Evolutionary conservation across 2,888 invertebrate species (phyloP), one percentile per base, ranked within the genome.

Genomic region (Dryocosmus kuriphilus): DNA sequence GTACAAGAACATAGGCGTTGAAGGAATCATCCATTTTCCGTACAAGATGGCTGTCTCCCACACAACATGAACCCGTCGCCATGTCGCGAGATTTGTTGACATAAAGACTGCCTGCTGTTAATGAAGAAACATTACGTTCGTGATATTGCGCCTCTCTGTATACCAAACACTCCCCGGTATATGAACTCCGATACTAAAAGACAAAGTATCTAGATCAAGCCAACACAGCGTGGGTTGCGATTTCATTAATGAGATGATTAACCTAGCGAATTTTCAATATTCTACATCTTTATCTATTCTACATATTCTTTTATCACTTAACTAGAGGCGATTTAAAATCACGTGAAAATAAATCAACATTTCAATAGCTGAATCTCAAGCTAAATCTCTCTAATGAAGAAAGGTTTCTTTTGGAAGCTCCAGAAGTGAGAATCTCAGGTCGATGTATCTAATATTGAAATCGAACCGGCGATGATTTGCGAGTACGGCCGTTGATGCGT

Each of bases 71-170:
- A 32, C n/a, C 27, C 71, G 71, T 71, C 71, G 51, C 71, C 71
- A 71, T 55, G 81, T 81, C 86, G 82, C 83, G 88, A 88, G 89
- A 89, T 89, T 89, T 88, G 89, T 89, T 88, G 89, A 89, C 89
- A 89, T 89, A 89, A 89, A 88, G 88, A 89, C 89, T 89, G 88
- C 89, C 86, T 84, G 82, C 85, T 85, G 88, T 88, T 89, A 89
- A 89, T 89, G 89, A 89, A 89, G 89, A 89, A 89, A 89, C 89
- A 89, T 89, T 88, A 88, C 88, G 84, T 84, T 81, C 86, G 79
- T 89, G 85, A 89, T 89, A 89, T 88, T 88, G 88, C 88, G 84
- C 85, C 85, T 74, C 84, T 83, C 83, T 82, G 81, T 86, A 82
- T 84, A 27, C 73, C 24, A 55, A 46, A 73, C 41, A 32, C 65